A percentile compares a stretch with the other conserved stretches of the same genome.
These are phyloP conservation scores for Scaptodrosophila latifasciaeformis DNA, from an alignment of 2,888 invertebrate species.

Conservation along the genomic window DNA sequence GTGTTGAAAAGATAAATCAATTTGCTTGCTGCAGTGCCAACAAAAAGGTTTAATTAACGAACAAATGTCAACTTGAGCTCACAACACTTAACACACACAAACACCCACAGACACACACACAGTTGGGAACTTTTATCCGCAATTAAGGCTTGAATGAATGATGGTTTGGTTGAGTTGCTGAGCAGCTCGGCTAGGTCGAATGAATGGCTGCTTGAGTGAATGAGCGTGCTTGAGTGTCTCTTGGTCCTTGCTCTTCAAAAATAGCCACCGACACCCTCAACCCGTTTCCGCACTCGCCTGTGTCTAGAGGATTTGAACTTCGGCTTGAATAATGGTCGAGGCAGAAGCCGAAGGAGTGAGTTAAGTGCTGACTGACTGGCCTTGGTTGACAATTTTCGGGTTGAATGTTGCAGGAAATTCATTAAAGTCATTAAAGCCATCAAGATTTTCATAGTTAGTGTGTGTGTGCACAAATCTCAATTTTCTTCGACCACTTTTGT, in stretches of 20 bases:
- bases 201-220: constrained; percentile 41
- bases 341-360: too few relatives aligned
- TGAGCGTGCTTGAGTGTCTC: background rate
- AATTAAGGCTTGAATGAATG: constrained; percentile 65
- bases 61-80: constrained; percentile 62
- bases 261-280: too few relatives aligned
- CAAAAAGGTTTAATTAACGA: constrained; percentile 68
- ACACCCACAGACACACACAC: background rate
- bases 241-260: too few relatives aligned
- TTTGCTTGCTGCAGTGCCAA: constrained; percentile 54
- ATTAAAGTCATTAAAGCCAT: background rate
- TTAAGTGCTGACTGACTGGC: too few relatives aligned
- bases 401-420: background rate
- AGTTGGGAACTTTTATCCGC: constrained; percentile 54
- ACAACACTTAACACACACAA: constrained; percentile 57
- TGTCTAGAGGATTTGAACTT: background rate
- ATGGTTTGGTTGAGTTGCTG: too few relatives aligned
- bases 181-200: constrained; percentile 41
- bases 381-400: background rate
- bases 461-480: background rate
- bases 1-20: constrained; percentile 67
- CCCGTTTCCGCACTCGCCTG: background rate
- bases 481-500: too few relatives aligned
- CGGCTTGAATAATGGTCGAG: constrained; percentile 2
- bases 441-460: background rate